Base-by-base conservation (phyloP, 2,888 invertebrate genomes). In the Lissonota sp. region DNA sequence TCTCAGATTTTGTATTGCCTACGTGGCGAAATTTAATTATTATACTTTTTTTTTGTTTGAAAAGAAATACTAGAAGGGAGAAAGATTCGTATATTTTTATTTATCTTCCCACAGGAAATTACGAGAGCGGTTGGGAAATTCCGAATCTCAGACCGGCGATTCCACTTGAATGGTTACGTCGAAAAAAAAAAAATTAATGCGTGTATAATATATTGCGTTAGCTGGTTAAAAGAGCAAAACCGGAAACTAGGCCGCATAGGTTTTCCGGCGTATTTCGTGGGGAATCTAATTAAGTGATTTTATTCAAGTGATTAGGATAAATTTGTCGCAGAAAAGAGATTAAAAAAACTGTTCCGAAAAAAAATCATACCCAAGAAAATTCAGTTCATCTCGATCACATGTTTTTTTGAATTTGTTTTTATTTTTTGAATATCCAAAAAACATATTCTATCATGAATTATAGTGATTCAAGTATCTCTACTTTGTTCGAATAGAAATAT, bases 221-320 rank as follows among this genome's bases (percentile, higher is more conserved):
- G 49, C 49, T 10, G 8, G n/a, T 1, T n/a, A 49, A 49, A 49
- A 10, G 4, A 49, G n/a, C 49, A 49, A 10, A 60, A 67, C 67
- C 85, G 87, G 87, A 88, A 86, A 84, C 82, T 72, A 73, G 81
- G 86, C 85, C 88, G 76, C 87, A 84, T 71, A 63, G 79, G 82
- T 84, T 86, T 87, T 85, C 85, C 85, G 79, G 80, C 44, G 67
- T 39, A 66, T 80, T 84, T 62, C 42, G 49, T 76, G 75, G 66
- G 55, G 82, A 88, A 85, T 82, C 73, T 64, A 79, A 85, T 85
- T 80, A 85, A 49, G 67, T 64, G 69, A 71, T 77, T 26, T 26
- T 74, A 82, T 80, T 84, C 3, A 62, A 67, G 53, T 26, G 46
- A 64, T 64, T 40, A 70, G 37, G 42, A 66, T 57, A 42, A 63